Base-by-base conservation (phyloP, 2,113 vertebrate species). In the Zosterops lateralis region DNA sequence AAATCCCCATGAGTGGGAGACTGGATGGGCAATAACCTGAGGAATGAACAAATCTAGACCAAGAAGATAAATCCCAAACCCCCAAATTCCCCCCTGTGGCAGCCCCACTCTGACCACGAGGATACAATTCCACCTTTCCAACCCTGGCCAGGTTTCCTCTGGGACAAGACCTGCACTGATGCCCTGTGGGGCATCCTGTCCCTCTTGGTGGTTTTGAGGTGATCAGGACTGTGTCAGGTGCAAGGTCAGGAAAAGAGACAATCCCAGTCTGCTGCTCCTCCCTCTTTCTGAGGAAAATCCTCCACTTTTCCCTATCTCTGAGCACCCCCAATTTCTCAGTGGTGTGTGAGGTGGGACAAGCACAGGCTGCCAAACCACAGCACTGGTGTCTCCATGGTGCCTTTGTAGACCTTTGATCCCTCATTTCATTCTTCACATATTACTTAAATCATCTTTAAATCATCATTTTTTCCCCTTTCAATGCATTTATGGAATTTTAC, bases 311-410 rank as follows among this genome's bases (percentile, higher is more conserved):
- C 53, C 42, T 1, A 32, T n/a, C 48, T 32, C 65, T 44, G 45
- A 87, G 32, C 24, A 19, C 3, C 14, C 17, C 34, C 4, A 1
- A 14, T 70, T 66, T 70, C 44, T 54, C n/a, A 8, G 9, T 29
- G 19, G 48, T 58, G 51, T 29, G 14, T 4, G 26, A 68, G 50
- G 16, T 40, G 17, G 20, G 57, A 62, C 24, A 58, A 66, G 17
- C 36, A 67, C 1, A 13, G 48, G 4, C 0, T 11, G 38, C 22
- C 58, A 42, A 56, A 45, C 26, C 2, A 2, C 9, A 53, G 64
- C 45, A 19, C 0, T 25, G 31, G 14, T 9, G 0, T 1, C 18
- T 56, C 51, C 38, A 4, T 0, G 6, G 34, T 42, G 54, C 32
- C 45, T 38, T 58, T 6, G 8, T 0, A 1, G 20, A 42, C 21